These are phyloP conservation scores for Aphaenogaster ashmeadi DNA, from an alignment of 1,140 invertebrate species.

Conservation along the genomic window DNA sequence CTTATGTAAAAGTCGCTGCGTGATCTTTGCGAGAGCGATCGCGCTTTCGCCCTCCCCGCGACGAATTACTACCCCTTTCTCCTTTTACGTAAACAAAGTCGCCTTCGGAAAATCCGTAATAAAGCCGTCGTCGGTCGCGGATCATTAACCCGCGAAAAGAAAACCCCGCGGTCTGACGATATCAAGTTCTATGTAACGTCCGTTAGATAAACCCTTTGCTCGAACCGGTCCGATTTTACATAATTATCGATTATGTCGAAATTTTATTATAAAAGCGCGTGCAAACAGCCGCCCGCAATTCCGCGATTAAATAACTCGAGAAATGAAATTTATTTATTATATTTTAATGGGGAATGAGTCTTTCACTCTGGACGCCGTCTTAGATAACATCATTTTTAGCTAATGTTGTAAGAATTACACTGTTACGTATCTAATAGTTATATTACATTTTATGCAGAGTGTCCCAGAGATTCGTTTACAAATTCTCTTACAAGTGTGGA, in stretches of 20 bases:
- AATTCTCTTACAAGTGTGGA: background rate
- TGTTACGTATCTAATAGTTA: background rate
- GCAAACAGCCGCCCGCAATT: background rate
- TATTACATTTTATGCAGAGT: background rate
- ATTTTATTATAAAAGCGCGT: constrained; percentile 47
- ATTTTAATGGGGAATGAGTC: constrained; percentile 2
- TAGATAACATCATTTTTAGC: constrained; percentile 7
- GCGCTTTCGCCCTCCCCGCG: constrained; percentile 37
- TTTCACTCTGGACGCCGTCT: background rate
- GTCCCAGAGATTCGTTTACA: background rate
- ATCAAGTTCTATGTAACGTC: constrained; percentile 9
- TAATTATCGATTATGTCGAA: constrained; percentile 48
- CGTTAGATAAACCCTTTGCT: constrained; percentile 20
- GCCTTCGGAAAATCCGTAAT: constrained; percentile 46
- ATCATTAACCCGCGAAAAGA: constrained; percentile 40
- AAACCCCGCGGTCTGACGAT: constrained; percentile 21
- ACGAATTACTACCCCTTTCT: constrained; percentile 71
- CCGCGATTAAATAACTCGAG: constrained; percentile 42
- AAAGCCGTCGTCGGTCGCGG: constrained; percentile 47
- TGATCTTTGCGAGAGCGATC: constrained; percentile 46
- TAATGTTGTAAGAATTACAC: background rate
- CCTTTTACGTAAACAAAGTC: constrained; percentile 70
- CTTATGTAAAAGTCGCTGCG: constrained; percentile 66
- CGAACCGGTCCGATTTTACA: constrained; percentile 53
- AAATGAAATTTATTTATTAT: constrained; percentile 49